Base-by-base conservation (phyloP, 2,797 vertebrate species). In the Furcifer pardalis region DNA sequence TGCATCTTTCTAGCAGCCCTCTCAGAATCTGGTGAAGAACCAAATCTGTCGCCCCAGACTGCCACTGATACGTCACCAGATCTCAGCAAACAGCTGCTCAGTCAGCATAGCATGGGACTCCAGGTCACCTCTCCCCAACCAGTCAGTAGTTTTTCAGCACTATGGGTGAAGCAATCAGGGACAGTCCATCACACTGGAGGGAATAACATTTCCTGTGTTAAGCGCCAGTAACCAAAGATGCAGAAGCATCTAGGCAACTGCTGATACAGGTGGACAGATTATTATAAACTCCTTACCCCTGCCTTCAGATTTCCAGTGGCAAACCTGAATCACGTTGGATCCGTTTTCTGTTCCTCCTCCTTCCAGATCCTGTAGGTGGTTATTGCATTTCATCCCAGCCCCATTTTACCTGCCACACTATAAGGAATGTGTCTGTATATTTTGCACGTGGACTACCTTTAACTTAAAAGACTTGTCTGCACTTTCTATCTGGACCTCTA, bases 401-500 rank as follows among this genome's bases (percentile, higher is more conserved):
- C 65, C 42, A 46, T 42, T 49, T 81, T 46, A 77, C 40, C 44
- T 82, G 19, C n/a, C 15, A 25, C n/a, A n/a, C 40, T 66, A 44
- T 52, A 52, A 40, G 79, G 79, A 77, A 62, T 27, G 44, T 42
- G 9, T 84, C 62, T 85, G 79, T 86, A 86, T 86, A 86, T 86
- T 86, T 86, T 86, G 84, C 73, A 86, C 79, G 77, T 62, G 46
- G 65, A 81, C 73, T 81, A 32, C 76, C 81, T 84, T 71, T 77
- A 82, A 86, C 63, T 86, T 86, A 72, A 52, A 77, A 77, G 56
- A 52, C 32, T 52, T 35, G 12, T 63, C 59, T 52, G 65, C 63
- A 23, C 17, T n/a, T 56, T 77, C 49, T 32, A 27, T 27, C 19
- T 71, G 49, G 73, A 71, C 56, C 30, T 59, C 80, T 59, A 30